Evolutionary conservation across 2,113 vertebrate species (phyloP), one percentile per base, ranked within the genome.

Genomic region (Hystrix cristata): DNA sequence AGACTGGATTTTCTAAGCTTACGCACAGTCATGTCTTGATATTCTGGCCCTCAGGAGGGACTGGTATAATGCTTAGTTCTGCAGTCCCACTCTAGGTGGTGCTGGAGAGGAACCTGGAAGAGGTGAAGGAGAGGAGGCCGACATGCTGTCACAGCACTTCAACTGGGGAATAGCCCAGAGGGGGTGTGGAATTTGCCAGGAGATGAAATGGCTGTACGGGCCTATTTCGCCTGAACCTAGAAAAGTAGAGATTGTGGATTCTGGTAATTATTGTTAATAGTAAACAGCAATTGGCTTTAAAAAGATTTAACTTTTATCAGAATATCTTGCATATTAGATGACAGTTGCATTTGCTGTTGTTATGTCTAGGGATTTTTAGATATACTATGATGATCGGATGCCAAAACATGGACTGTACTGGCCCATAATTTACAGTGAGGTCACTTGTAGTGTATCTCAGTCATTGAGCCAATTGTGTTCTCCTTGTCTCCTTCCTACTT

Each of bases 311-410:
- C 7, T 81, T 93, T 94, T 38, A 64, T 62, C 4, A 34, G 43
- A 90, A 15, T 79, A 76, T 12, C 25, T 87, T 78, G 9, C 65
- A 29, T 12, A 34, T 84, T 34, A 83, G 87, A 79, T 38, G 89
- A 87, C 5, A 43, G 2, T 79, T 94, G 62, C 2, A 74, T 81
- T 92, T 95, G 9, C 38, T 91, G 0, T 88, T 87, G 38, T 48
- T 71, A 78, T 29, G 65, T 79, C 23, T 85, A 85, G 55, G 72
- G 9, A 59, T 80, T 94, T 92, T 92, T 94, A 95, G 51, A 81
- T 53, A 10, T 76, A 92, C 64, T 91, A 21, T 95, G 60, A 92
- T 95, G 90, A 65, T 95, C 60, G 60, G 19, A 53, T 86, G 72
- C 55, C 46, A 90, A 81, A 51, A 71, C 34, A 51, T 64, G 19